phyloP scores from a whole-genome alignment of 2,888 invertebrate species.

The Chymomyza procnemis region DNA sequence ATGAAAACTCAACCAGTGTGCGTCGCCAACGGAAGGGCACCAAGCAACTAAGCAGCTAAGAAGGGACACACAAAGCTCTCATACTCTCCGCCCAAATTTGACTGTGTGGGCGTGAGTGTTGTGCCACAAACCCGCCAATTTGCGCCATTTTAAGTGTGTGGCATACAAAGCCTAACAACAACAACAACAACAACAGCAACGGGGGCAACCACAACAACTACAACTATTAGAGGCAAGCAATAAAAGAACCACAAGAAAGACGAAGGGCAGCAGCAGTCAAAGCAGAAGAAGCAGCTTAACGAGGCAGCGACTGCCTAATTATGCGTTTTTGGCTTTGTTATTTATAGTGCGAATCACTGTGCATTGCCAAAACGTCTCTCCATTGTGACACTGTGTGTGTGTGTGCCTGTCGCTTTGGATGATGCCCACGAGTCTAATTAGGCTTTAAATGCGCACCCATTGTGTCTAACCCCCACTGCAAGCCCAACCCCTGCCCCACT shows the following conservation, averaged over 20 bases:
- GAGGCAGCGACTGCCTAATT: conserved; percentile 53
- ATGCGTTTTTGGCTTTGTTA: conserved; percentile 55
- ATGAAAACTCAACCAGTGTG: neutral
- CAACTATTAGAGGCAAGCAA: neutral
- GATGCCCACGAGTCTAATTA: conserved; percentile 68
- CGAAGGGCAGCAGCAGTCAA: neutral
- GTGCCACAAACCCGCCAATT: conserved; percentile 56
- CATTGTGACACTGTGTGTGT: neutral
- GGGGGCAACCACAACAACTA: neutral
- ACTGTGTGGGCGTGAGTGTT: conserved; percentile 28
- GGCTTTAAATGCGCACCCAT: conserved; percentile 59
- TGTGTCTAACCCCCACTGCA: conserved; percentile 37
- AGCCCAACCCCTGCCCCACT: neutral
- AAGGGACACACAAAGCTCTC: neutral
- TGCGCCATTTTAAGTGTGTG: conserved; percentile 58
- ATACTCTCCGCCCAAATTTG: conserved; percentile 3
- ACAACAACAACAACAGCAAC: conserved; percentile 14
- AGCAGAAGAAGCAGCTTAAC: neutral
- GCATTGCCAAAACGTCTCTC: neutral
- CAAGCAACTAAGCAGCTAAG: conserved; percentile 9
- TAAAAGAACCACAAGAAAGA: neutral
- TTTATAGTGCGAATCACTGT: conserved; percentile 14
- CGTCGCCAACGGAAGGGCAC: conserved; percentile 38
- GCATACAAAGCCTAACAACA: conserved; percentile 31
- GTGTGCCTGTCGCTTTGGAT: conserved; percentile 26